Evolutionary conservation across 2,113 vertebrate species (phyloP).

Genomic region (Chaetodon trifascialis): DNA sequence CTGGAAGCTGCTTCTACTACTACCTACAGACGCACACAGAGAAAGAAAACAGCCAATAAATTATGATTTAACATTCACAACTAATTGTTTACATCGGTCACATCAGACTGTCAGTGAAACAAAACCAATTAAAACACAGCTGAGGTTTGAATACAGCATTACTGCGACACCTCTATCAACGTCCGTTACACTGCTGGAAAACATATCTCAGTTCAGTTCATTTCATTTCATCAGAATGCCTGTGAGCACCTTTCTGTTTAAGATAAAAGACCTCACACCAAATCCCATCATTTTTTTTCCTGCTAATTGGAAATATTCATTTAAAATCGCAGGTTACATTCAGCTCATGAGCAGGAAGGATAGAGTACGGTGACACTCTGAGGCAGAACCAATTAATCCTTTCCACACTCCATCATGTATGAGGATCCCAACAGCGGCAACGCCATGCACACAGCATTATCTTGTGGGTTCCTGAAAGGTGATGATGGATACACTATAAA

Average conservation of each 20-base stretch:
- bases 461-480: slow-evolving; percentile 6
- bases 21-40: slow-evolving; percentile 78
- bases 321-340: slow-evolving; percentile 8
- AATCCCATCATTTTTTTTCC: slow-evolving; percentile 37
- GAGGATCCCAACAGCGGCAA: slow-evolving; percentile 17
- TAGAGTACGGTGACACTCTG: not conserved
- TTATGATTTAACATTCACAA: slow-evolving; percentile 16
- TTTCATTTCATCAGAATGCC: not conserved
- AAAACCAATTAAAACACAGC: slow-evolving; percentile 37
- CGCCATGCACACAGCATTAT: slow-evolving; percentile 7
- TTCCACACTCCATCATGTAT: slow-evolving; percentile 13
- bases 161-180: not conserved
- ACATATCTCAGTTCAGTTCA: not conserved
- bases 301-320: slow-evolving; percentile 34
- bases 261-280: slow-evolving; percentile 20
- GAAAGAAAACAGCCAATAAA: slow-evolving; percentile 2
- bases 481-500: slow-evolving; percentile 30
- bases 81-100: slow-evolving; percentile 51
- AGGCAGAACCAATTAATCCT: slow-evolving; percentile 44
- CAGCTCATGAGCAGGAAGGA: slow-evolving; percentile 5
- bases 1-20: slow-evolving; percentile 79
- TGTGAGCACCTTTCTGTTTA: slow-evolving; percentile 20
- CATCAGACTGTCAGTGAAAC: not conserved
- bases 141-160: slow-evolving; percentile 5
- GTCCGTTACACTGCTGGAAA: not conserved